These are phyloP conservation scores for Maccullochella peelii DNA, from an alignment of 2,113 vertebrate species.

Conservation along the genomic window DNA sequence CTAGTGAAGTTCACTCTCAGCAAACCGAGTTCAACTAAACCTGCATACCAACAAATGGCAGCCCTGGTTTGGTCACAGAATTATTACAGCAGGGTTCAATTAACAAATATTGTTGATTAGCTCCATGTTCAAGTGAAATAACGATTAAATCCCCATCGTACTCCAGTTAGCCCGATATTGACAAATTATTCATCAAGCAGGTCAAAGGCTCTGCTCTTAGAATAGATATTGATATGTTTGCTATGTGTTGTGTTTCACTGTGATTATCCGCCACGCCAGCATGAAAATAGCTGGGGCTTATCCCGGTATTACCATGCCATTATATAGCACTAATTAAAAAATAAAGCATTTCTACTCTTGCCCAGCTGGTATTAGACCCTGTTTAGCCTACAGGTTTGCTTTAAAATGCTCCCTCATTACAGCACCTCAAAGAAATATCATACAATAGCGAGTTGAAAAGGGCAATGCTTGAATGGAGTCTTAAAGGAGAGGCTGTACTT, in stretches of 20 bases:
- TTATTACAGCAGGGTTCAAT: conserved; percentile 11
- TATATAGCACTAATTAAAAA: conserved; percentile 75
- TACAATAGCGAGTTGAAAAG: conserved; percentile 85
- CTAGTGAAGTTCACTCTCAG: not conserved
- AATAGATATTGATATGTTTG: conserved; percentile 66
- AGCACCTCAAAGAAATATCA: conserved; percentile 81
- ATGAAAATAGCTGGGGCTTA: conserved; percentile 61
- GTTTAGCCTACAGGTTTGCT: conserved; percentile 81
- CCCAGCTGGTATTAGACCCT: conserved; percentile 70
- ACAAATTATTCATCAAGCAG: conserved; percentile 47
- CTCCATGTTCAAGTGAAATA: conserved; percentile 53
- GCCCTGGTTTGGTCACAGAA: not conserved
- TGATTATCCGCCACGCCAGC: conserved; percentile 45
- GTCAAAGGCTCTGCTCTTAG: conserved; percentile 41
- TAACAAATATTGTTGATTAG: conserved; percentile 48
- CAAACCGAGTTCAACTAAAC: conserved; percentile 7
- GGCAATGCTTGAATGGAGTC: conserved; percentile 83
- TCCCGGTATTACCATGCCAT: conserved; percentile 63
- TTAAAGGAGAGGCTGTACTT: conserved; percentile 85
- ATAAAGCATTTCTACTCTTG: conserved; percentile 77
- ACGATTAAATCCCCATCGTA: conserved; percentile 29
- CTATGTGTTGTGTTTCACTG: conserved; percentile 41
- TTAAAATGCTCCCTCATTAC: conserved; percentile 81
- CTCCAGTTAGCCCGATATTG: conserved; percentile 60
- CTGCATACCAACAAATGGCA: not conserved